Evolutionary conservation across 1,140 invertebrate species (phyloP), one percentile per base, ranked within the genome.

Genomic region (Hestina assimilis): DNA sequence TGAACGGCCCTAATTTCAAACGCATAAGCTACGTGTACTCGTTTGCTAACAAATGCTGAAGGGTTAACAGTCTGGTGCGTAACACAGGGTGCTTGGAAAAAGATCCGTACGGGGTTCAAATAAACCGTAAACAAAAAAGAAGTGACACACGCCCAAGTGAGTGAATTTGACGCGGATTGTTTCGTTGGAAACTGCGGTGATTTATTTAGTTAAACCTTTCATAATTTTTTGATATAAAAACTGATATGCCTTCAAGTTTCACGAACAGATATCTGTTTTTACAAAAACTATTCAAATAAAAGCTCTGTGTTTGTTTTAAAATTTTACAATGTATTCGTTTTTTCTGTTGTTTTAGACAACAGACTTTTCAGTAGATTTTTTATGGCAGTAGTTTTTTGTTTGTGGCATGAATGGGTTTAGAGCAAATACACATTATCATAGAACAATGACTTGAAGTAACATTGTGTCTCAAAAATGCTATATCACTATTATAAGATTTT

Each of bases 61-160:
- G 79, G 76, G 79, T 85, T 83, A 82, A 80, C 81, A 82, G 79
- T 83, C 81, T 85, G 68, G 65, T 83, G 78, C 70, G 66, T 76
- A 71, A 63, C 63, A 68, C 59, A 69, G 77, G 77, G 73, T 59
- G 63, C 65, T 73, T 60, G 59, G 54, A 72, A 71, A 72, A 67
- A 63, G 66, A 69, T 59, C 67, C 69, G 61, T 56, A 60, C 61
- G 69, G 66, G 71, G 69, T 59, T 63, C 58, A 67, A 63, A 69
- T 72, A 69, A 67, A 72, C 63, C 31, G 51, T 59, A 66, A 69
- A 66, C 53, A 60, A 63, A 75, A 57, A 72, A 63, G 48, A 67
- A 56, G 12, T 47, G 48, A 48, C 43, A 60, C 47, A 60, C 55
- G 55, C 42, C 59, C 55, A 58, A 63, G 47, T 60, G 66, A 72